Conservation (phyloP, 2,113 vertebrate genomes). For the Mixornis gularis region DNA sequence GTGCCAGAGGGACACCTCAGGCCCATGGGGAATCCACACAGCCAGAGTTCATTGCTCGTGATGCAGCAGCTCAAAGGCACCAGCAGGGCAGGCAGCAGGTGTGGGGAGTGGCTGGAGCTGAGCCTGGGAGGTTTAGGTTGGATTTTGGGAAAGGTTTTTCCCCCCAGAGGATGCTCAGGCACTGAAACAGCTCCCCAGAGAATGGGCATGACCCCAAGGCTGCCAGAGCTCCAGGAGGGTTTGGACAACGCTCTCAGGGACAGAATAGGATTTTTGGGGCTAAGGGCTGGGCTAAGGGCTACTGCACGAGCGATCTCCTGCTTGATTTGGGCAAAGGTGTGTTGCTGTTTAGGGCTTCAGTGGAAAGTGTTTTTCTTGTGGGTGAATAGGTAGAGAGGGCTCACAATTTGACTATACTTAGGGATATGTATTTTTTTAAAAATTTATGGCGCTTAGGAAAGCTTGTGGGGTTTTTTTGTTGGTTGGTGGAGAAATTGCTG, state of each 20-base stretch:
- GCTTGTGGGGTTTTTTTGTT: too few species aligned
- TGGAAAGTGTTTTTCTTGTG: too few species aligned
- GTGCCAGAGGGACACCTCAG: not conserved
- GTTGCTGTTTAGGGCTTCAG: too few species aligned
- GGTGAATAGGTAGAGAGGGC: too few species aligned
- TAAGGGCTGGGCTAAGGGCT: not conserved
- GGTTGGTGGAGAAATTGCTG: too few species aligned
- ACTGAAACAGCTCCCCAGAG: not conserved
- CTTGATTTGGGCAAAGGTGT: too few species aligned
- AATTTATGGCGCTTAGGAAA: too few species aligned
- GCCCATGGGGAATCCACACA: not conserved
- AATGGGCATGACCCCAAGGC: accelerated
- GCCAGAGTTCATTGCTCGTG: accelerated
- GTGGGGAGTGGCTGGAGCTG: not conserved
- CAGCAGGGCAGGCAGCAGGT: not conserved
- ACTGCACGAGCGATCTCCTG: too few species aligned
- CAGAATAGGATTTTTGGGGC: not conserved
- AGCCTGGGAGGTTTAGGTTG: not conserved
- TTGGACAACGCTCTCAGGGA: not conserved
- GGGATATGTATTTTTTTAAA: too few species aligned
- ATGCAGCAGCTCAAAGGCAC: not conserved
- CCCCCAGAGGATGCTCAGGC: not conserved
- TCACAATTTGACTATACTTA: too few species aligned
- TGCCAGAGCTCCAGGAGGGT: not conserved
- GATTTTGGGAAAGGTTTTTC: not conserved